A percentile compares a stretch with the other conserved stretches of the same genome.
Evolutionary conservation across 2,797 vertebrate genomes (phyloP).

Genomic region (Hylomyscus alleni): DNA sequence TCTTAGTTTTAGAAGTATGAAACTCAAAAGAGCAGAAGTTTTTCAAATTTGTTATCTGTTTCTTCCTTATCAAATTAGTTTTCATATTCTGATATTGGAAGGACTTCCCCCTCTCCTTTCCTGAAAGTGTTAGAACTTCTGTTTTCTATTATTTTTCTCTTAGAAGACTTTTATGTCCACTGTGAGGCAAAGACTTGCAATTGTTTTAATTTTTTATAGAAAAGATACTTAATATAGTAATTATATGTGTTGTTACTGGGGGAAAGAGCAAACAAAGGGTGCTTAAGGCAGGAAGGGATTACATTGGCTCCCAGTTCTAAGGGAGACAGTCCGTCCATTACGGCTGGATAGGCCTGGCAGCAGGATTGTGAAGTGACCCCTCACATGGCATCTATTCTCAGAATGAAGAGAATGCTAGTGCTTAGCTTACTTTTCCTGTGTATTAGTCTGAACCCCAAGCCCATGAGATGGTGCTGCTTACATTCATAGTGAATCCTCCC

Average conservation of each 20-base stretch:
- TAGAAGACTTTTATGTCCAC: neutral
- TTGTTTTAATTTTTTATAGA: neutral
- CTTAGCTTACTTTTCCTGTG: neutral
- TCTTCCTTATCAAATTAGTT: neutral
- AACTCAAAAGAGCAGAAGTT: neutral
- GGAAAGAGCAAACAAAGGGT: neutral
- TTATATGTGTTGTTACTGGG: neutral
- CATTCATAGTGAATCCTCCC: neutral
- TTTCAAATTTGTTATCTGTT: neutral
- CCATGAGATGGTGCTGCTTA: neutral
- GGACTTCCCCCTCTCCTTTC: neutral
- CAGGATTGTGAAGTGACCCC: neutral
- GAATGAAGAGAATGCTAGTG: no score
- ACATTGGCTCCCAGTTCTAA: neutral
- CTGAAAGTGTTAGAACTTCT: neutral
- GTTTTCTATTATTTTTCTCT: conserved; percentile 12
- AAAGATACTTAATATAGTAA: neutral
- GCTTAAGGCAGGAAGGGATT: neutral
- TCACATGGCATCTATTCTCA: neutral
- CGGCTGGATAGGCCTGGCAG: neutral
- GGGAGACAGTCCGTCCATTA: neutral
- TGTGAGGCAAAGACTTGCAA: neutral
- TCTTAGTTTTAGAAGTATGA: neutral
- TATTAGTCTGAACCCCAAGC: neutral
- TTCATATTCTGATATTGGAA: neutral